Base-by-base conservation (phyloP, 2,797 vertebrate genomes). In the Neostethus bicornis region DNA sequence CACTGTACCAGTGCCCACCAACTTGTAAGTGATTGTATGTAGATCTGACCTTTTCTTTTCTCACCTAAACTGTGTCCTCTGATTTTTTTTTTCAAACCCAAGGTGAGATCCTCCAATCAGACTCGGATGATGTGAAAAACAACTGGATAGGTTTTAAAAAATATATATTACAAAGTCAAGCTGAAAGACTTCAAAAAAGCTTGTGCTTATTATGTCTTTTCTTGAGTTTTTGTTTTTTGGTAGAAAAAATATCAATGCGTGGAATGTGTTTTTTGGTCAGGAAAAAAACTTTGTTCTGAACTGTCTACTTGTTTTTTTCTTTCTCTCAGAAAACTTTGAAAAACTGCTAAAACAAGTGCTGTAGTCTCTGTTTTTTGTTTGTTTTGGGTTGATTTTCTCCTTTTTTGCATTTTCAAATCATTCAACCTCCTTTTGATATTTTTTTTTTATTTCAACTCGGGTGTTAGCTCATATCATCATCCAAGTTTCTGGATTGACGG, bases 1-100 rank as follows among this genome's bases (percentile, higher is more conserved):
- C 94, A 96, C 95, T 96, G 95, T 93, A 96, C 87, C 95, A 96
- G 95, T 96, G 94, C 94, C 94, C 94, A 81, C 89, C 91, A 92
- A 95, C 87, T 90, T 94, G 92, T 93, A 93, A 89, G 86, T 92
- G 93, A 95, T 94, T 95, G 94, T 96, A 95, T 93, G 94, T 94
- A 91, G 91, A 93, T 88, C 75, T 92, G 81, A 91, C 81, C 71
- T 83, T 88, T 91, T 83, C 61, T 83, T 87, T 79, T 84, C 92
- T 93, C 93, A 93, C 92, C 91, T 91, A 92, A 95, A 94, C 87
- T 94, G 92, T 93, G 91, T 83, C 85, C 75, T 93, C 90, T 92
- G 93, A 93, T 92, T n/a, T n/a, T n/a, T n/a, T n/a, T n/a, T 93
- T 89, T 81, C 56, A 70, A 83, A 63, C 81, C n/a, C 88, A 91